A percentile compares a stretch with the other conserved stretches of the same genome.
Conservation (phyloP, 2,888 invertebrate species). For the Pseudococcus jackbeardsleyi region DNA sequence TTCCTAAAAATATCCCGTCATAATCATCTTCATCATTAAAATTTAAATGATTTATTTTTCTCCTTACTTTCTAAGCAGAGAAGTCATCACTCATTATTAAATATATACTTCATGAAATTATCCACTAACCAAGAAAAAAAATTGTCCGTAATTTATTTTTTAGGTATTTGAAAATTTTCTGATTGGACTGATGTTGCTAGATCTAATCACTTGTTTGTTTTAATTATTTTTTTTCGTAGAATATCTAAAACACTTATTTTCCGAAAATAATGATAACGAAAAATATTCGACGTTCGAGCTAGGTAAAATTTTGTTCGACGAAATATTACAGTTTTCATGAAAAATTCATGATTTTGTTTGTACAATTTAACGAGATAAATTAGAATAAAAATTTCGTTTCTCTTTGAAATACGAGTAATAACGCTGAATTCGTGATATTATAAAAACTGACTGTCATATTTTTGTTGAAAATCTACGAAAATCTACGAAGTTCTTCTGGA, state of each 20-base stretch:
- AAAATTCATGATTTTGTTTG: neutral
- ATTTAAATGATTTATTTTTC: too few relatives aligned
- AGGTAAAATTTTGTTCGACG: neutral
- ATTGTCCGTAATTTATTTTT: too few relatives aligned
- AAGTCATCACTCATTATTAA: too few relatives aligned
- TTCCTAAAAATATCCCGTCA: too few relatives aligned
- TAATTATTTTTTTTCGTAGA: neutral
- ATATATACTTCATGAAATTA: too few relatives aligned
- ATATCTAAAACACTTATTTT: neutral
- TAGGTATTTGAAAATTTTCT: neutral
- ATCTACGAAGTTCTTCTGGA: too few relatives aligned
- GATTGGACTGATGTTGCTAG: neutral
- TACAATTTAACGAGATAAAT: conserved; percentile 2
- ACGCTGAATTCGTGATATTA: neutral
- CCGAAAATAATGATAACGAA: neutral
- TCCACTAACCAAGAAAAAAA: too few relatives aligned
- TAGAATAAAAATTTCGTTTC: neutral
- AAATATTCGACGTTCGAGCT: neutral
- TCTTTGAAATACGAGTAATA: neutral
- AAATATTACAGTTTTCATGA: neutral
- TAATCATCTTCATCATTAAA: too few relatives aligned
- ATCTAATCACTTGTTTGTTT: neutral
- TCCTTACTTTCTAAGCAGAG: too few relatives aligned
- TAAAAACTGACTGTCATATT: neutral
- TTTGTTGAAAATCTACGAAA: neutral